Conservation (phyloP, 2,888 invertebrate species). For the Laothoe populi region DNA sequence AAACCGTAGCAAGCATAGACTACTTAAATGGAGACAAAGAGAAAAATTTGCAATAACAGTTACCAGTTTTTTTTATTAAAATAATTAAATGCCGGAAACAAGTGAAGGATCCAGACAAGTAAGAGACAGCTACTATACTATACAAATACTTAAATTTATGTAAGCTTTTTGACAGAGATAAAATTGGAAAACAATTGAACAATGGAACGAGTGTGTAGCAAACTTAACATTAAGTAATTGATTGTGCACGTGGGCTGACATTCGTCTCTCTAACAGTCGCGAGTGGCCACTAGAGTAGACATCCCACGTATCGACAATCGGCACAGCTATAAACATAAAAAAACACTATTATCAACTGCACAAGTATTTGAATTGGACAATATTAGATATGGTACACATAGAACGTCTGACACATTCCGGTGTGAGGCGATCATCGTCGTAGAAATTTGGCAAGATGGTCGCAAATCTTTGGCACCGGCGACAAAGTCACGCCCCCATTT, state of each 20-base stretch:
- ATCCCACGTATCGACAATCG: background rate
- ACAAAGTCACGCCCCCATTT: conserved; percentile 60
- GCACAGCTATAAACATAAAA: background rate
- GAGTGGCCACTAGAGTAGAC: background rate
- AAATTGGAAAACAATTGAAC: background rate
- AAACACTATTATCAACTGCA: conserved; percentile 17
- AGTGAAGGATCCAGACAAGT: background rate
- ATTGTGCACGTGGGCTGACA: background rate
- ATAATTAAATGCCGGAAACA: too few species aligned
- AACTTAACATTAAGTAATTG: background rate
- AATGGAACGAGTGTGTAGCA: background rate
- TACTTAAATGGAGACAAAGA: background rate
- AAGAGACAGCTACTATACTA: background rate
- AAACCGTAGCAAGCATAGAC: too few species aligned
- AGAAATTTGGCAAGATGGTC: conserved; percentile 60
- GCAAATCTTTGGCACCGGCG: conserved; percentile 58
- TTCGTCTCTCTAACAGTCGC: background rate
- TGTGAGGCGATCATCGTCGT: conserved; percentile 47
- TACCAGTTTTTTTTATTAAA: background rate
- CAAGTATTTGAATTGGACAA: conserved; percentile 23
- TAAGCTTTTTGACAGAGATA: background rate
- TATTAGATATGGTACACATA: conserved; percentile 34
- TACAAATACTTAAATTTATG: background rate
- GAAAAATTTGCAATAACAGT: background rate
- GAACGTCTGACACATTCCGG: conserved; percentile 40